Evolutionary conservation across 1,140 invertebrate species (phyloP).

Genomic region (Hycleus cichorii): DNA sequence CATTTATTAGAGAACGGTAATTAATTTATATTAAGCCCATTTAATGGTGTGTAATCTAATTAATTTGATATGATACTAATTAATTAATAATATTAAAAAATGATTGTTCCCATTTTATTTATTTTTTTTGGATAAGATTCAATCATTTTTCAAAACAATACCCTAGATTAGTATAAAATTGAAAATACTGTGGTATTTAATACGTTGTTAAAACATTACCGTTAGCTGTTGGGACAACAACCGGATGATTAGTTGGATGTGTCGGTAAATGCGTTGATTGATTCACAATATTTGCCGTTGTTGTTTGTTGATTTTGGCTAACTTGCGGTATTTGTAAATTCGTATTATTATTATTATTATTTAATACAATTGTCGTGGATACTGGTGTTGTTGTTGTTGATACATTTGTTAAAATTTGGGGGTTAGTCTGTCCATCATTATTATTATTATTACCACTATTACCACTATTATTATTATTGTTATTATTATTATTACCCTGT

Average conservation of each 20-base stretch:
- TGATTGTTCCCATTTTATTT: no score
- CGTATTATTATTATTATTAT: background rate
- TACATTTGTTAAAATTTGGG: slow-evolving; percentile 19
- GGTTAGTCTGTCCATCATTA: slow-evolving; percentile 4
- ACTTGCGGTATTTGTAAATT: slow-evolving; percentile 31
- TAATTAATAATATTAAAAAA: no score
- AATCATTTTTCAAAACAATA: no score
- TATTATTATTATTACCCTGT: slow-evolving; percentile 12
- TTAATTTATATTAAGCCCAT: no score
- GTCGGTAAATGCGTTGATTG: slow-evolving; percentile 31
- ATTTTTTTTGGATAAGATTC: no score
- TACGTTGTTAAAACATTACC: slow-evolving; percentile 38
- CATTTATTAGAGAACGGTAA: no score
- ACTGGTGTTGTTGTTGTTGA: slow-evolving; percentile 20
- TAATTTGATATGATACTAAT: no score
- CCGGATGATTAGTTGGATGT: slow-evolving; percentile 34
- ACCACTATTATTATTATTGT: slow-evolving; percentile 1
- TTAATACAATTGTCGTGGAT: slow-evolving; percentile 8
- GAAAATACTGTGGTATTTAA: slow-evolving; percentile 9
- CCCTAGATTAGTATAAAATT: no score
- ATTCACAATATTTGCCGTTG: slow-evolving; percentile 21
- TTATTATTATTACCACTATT: slow-evolving; percentile 2
- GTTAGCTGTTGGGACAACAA: slow-evolving; percentile 37
- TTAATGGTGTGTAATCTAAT: no score
- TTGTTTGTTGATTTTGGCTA: slow-evolving; percentile 21